phyloP scores from a whole-genome alignment of 1,140 invertebrate species.

The Platyscapa corneri region DNA sequence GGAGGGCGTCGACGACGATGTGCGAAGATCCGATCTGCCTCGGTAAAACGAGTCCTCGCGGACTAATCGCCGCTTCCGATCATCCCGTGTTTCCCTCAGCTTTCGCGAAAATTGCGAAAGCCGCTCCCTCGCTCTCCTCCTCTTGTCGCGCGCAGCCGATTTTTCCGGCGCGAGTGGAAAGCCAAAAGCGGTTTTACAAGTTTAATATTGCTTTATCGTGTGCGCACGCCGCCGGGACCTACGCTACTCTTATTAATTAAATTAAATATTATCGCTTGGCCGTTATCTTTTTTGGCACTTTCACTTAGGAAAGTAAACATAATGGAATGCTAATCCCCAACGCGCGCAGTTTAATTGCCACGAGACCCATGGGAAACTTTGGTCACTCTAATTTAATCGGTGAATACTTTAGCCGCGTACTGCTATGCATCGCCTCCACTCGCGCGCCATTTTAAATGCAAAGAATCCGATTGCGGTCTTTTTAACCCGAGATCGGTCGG shows the following conservation, averaged over 20 bases:
- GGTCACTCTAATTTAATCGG: neutral
- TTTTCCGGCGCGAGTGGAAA: neutral
- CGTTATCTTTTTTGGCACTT: conserved; percentile 16
- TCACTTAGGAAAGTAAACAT: conserved; percentile 15
- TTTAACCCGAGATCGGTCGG: neutral
- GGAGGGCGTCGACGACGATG: neutral
- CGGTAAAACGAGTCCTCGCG: neutral
- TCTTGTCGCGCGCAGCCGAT: no score
- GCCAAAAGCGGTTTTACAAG: neutral
- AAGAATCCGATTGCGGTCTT: neutral
- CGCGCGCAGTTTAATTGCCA: neutral
- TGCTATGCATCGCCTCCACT: neutral
- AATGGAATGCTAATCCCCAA: neutral
- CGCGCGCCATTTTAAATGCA: neutral
- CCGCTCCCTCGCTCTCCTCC: no score
- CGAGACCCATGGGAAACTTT: neutral
- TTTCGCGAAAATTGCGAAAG: no score
- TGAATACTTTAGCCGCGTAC: neutral
- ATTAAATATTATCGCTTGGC: neutral
- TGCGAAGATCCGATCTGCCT: neutral
- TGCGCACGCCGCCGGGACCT: neutral
- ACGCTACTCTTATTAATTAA: neutral
- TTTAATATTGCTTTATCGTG: no score
- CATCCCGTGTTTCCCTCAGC: neutral
- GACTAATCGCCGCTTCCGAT: neutral